Evolutionary conservation across 2,113 vertebrate species (phyloP).

Genomic region (Coryphaenoides rupestris): DNA sequence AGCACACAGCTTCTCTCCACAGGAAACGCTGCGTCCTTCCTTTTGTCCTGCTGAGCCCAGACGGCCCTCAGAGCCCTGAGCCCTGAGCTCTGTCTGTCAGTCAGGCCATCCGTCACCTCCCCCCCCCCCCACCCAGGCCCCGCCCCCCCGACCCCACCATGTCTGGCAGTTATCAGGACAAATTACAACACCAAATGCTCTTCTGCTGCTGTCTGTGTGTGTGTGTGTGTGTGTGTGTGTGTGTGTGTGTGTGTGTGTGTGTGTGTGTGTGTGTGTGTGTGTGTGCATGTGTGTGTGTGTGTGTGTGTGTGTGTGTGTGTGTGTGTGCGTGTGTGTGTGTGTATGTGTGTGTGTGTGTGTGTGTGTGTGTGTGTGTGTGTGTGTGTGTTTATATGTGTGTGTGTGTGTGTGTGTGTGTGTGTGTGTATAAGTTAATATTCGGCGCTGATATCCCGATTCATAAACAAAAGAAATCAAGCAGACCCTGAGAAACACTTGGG

Average conservation of each 20-base stretch:
- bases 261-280: constrained; percentile 26
- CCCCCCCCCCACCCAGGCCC: background rate
- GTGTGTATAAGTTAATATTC: too few relatives aligned
- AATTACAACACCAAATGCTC: constrained; percentile 59
- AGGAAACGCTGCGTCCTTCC: constrained; percentile 32
- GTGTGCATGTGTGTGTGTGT: constrained; percentile 13
- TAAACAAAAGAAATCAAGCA: background rate
- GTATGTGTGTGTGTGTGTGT: too few relatives aligned
- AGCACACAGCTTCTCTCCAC: constrained; percentile 30
- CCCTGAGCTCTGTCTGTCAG: constrained; percentile 22
- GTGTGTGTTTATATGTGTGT: too few relatives aligned
- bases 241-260: constrained; percentile 27
- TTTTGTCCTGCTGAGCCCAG: background rate
- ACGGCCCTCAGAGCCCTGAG: background rate
- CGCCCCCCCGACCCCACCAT: constrained; percentile 45
- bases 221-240: constrained; percentile 32
- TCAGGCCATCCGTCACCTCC: constrained; percentile 21
- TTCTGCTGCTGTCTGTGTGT: constrained; percentile 17
- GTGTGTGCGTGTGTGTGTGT: constrained; percentile 12
- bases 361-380: too few relatives aligned
- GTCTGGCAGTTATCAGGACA: constrained; percentile 69
- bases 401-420: too few relatives aligned
- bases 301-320: constrained; percentile 17
- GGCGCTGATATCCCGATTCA: too few relatives aligned
- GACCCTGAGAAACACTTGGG: constrained; percentile 27